Conservation (phyloP, 2,113 vertebrate genomes). For the Silurus asotus region DNA sequence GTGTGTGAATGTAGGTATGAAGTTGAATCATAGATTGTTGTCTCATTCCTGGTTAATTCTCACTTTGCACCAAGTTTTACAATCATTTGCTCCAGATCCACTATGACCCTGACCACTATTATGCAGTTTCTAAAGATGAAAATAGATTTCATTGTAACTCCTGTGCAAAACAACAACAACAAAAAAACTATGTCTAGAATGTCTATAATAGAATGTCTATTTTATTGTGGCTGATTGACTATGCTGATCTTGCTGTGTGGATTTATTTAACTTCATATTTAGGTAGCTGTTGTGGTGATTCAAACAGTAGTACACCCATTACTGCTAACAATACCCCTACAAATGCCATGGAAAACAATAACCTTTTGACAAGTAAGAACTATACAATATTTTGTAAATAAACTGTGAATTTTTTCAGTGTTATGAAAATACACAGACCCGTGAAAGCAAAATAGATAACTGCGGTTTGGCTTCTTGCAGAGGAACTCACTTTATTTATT, state of each 20-base stretch:
- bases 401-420: not conserved
- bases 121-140: not conserved
- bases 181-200: too few relatives aligned
- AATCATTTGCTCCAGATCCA: not conserved
- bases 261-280: not conserved
- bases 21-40: not conserved
- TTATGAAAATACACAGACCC: not conserved
- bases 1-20: not conserved
- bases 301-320: too few relatives aligned
- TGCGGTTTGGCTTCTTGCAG: constrained; percentile 4
- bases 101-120: not conserved
- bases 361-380: not conserved
- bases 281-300: not conserved
- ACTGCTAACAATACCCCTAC: too few relatives aligned
- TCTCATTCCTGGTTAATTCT: not conserved
- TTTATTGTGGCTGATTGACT: not conserved
- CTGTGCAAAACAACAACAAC: not conserved
- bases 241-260: not conserved
- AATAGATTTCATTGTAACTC: not conserved
- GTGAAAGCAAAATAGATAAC: not conserved
- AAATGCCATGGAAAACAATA: too few relatives aligned
- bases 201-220: not conserved
- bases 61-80: not conserved
- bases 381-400: not conserved
- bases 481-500: not conserved